These are phyloP conservation scores for Danionella cerebrum DNA, from an alignment of 2,113 vertebrate species.

Conservation along the genomic window DNA sequence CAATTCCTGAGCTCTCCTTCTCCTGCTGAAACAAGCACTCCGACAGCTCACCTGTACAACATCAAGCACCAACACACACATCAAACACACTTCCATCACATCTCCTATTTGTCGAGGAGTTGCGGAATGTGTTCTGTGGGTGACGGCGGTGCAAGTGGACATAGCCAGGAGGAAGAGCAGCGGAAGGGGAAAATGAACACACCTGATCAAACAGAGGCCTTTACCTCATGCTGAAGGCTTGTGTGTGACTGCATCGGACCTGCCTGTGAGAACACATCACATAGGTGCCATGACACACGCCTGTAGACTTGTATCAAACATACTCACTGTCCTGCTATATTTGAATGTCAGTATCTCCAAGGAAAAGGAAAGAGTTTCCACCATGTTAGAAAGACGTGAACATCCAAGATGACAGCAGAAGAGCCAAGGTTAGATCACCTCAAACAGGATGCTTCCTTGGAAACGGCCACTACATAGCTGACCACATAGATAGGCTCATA, in stretches of 20 bases:
- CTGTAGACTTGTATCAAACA: slow-evolving; percentile 12
- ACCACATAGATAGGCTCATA: too few species aligned
- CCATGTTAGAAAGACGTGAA: slow-evolving; percentile 11
- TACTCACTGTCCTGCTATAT: slow-evolving; percentile 3
- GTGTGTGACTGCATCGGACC: slow-evolving; percentile 41
- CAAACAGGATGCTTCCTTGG: neutral
- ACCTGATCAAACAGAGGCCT: slow-evolving; percentile 50
- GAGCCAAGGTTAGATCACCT: neutral
- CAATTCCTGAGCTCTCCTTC: slow-evolving; percentile 47
- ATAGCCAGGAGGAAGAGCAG: slow-evolving; percentile 26
- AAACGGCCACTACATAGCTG: neutral
- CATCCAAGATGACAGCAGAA: neutral
- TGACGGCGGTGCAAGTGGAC: slow-evolving; percentile 40
- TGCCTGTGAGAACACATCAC: slow-evolving; percentile 48
- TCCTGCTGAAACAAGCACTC: slow-evolving; percentile 58
- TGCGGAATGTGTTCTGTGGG: slow-evolving; percentile 53
- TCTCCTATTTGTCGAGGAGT: slow-evolving; percentile 56
- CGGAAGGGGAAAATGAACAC: slow-evolving; percentile 31
- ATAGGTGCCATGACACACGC: slow-evolving; percentile 44
- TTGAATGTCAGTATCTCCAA: slow-evolving; percentile 25
- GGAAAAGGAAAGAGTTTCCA: slow-evolving; percentile 24
- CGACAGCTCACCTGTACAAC: slow-evolving; percentile 56
- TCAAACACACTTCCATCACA: slow-evolving; percentile 56
- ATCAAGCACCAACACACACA: slow-evolving; percentile 45
- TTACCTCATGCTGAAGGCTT: slow-evolving; percentile 45